Percentiles rank a stretch among this genome's conserved stretches.
Evolutionary conservation across 2,797 vertebrate genomes (phyloP).

Genomic region (Florisuga fusca): DNA sequence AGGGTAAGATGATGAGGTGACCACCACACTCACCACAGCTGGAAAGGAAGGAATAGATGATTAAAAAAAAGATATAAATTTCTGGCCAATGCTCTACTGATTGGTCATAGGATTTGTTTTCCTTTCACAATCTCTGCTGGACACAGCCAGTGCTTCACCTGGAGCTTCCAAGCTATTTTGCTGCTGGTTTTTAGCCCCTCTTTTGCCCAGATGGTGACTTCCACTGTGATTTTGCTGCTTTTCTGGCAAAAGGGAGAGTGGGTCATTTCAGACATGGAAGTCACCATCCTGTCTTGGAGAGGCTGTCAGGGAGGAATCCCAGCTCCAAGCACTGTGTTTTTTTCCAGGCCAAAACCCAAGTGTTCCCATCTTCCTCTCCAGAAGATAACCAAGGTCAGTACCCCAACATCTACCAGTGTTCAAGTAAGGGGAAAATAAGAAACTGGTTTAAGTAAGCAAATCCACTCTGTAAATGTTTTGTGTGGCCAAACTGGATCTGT

Average conservation of each 20-base stretch:
- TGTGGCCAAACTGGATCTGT: not conserved
- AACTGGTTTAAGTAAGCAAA: not conserved
- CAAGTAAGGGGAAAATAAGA: not conserved
- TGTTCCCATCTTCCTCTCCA: not conserved
- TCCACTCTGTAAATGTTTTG: not conserved
- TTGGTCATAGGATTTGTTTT: not conserved
- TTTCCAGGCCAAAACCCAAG: not conserved
- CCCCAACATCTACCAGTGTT: not conserved
- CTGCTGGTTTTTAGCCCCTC: not conserved
- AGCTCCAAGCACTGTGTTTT: not conserved
- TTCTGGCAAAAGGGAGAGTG: too few species aligned
- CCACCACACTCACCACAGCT: not conserved
- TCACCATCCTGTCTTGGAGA: not conserved
- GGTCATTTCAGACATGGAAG: not conserved
- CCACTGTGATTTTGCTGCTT: too few species aligned
- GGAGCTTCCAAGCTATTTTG: not conserved
- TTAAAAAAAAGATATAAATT: not conserved
- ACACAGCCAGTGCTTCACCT: not conserved
- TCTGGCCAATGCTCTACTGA: not conserved
- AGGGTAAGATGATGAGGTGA: not conserved
- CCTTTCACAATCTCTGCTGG: not conserved
- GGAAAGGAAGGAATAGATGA: not conserved
- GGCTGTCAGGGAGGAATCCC: not conserved
- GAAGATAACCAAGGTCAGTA: not conserved
- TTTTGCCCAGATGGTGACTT: too few species aligned